A percentile compares a stretch with the other conserved stretches of the same genome.
phyloP scores from a whole-genome alignment of 2,113 vertebrate genomes.

The Leucosticte australis region DNA sequence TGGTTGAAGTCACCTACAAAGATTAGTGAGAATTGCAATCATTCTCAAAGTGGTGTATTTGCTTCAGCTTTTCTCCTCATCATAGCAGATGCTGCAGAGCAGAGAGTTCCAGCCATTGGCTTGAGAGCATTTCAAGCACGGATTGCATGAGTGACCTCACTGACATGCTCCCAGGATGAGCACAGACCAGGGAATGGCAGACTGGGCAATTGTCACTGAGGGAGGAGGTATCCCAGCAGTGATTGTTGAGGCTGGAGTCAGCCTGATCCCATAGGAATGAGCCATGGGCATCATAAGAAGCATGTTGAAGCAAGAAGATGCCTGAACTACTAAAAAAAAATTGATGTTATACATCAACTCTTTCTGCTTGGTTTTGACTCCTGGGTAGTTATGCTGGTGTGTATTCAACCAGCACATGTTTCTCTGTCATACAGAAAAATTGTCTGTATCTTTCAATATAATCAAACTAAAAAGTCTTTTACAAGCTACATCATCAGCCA shows the following conservation, averaged over 20 bases:
- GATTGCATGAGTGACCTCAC: background rate
- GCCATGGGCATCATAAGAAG: background rate
- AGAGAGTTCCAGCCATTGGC: background rate
- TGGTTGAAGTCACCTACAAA: background rate
- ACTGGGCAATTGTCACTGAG: background rate
- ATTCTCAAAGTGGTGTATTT: background rate
- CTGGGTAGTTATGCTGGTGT: background rate
- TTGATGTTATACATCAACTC: background rate
- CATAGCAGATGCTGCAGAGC: background rate
- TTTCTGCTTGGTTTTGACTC: background rate
- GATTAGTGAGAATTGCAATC: background rate
- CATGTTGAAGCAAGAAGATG: background rate
- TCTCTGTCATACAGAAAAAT: background rate
- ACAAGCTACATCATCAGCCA: background rate
- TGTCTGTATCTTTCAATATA: background rate
- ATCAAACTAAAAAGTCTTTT: background rate
- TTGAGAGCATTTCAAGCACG: background rate
- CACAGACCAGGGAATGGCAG: background rate
- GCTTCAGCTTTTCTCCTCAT: background rate
- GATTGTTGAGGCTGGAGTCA: background rate
- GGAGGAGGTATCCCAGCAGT: background rate
- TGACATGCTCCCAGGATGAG: background rate
- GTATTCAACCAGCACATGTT: background rate
- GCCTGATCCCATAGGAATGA: background rate
- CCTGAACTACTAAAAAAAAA: background rate